Evolutionary conservation across 1,140 invertebrate species (phyloP).

Genomic region (Zelostemma sp.): DNA sequence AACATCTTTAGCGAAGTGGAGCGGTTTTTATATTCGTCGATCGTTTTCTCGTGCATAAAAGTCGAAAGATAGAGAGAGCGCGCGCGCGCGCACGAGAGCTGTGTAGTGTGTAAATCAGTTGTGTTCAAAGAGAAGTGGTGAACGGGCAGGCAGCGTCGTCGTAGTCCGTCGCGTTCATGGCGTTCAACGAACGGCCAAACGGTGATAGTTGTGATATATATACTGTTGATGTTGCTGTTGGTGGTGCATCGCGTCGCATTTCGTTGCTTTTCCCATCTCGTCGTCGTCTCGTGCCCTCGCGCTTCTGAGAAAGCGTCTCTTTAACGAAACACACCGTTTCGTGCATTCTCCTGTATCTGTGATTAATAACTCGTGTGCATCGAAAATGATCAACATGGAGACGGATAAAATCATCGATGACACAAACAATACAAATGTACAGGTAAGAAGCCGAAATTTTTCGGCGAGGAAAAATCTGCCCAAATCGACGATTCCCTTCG

Average conservation of each 20-base stretch:
- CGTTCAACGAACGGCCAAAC: slow-evolving; percentile 1
- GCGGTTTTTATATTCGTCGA: too few relatives aligned
- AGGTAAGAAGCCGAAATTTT: slow-evolving; percentile 63
- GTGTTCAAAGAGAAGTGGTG: too few relatives aligned
- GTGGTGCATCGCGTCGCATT: neutral
- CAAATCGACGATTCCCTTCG: slow-evolving; percentile 5
- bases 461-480: too few relatives aligned
- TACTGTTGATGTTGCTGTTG: neutral
- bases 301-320: neutral
- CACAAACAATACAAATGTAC: slow-evolving; percentile 70
- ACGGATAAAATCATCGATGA: slow-evolving; percentile 77
- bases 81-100: too few relatives aligned
- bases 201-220: neutral
- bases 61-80: too few relatives aligned
- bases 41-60: too few relatives aligned
- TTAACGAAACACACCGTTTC: neutral
- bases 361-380: neutral
- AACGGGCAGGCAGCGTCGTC: too few relatives aligned
- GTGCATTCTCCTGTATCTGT: neutral
- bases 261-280: neutral
- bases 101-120: too few relatives aligned
- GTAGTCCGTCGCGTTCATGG: neutral
- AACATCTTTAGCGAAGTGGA: too few relatives aligned
- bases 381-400: slow-evolving; percentile 76
- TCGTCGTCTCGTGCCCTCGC: neutral